Percentiles rank a stretch among this genome's conserved stretches.
phyloP scores from a whole-genome alignment of 2,888 invertebrate genomes.

The Acanthococcus lagerstroemiae region DNA sequence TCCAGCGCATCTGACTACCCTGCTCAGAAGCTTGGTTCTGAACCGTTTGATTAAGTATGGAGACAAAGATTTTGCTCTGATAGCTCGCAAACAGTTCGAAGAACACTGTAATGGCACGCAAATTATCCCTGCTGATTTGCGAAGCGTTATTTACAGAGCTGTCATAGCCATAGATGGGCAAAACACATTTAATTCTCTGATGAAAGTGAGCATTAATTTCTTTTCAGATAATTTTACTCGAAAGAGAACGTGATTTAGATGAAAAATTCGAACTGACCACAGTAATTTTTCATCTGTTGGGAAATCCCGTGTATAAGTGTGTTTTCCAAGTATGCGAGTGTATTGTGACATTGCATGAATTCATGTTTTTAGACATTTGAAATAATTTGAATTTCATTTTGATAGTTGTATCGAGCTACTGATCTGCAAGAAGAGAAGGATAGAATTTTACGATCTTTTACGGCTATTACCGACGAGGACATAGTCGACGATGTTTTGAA shows the following conservation, averaged over 20 bases:
- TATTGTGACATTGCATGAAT: no score
- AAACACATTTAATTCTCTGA: slow-evolving; percentile 62
- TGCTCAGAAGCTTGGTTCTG: slow-evolving; percentile 74
- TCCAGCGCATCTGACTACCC: slow-evolving; percentile 63
- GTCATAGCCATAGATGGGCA: slow-evolving; percentile 63
- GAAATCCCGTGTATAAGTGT: background rate
- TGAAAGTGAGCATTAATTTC: slow-evolving; percentile 47
- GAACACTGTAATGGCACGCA: slow-evolving; percentile 53
- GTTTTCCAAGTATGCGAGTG: no score
- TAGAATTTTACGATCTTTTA: slow-evolving; percentile 74
- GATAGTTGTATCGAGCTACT: slow-evolving; percentile 60
- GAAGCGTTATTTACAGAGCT: slow-evolving; percentile 77
- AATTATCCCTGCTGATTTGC: slow-evolving; percentile 70
- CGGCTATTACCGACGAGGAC: slow-evolving; percentile 60
- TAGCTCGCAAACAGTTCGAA: slow-evolving; percentile 58
- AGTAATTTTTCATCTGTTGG: background rate
- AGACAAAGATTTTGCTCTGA: slow-evolving; percentile 63
- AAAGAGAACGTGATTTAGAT: background rate
- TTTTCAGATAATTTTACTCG: no score
- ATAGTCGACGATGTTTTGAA: slow-evolving; percentile 64
- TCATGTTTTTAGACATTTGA: no score
- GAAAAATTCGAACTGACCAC: background rate
- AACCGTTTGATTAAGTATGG: slow-evolving; percentile 71
- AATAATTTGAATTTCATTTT: no score
- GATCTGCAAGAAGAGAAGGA: slow-evolving; percentile 91